Base-by-base conservation (phyloP, 2,113 vertebrate species). In the Neolamprologus fasciatus region DNA sequence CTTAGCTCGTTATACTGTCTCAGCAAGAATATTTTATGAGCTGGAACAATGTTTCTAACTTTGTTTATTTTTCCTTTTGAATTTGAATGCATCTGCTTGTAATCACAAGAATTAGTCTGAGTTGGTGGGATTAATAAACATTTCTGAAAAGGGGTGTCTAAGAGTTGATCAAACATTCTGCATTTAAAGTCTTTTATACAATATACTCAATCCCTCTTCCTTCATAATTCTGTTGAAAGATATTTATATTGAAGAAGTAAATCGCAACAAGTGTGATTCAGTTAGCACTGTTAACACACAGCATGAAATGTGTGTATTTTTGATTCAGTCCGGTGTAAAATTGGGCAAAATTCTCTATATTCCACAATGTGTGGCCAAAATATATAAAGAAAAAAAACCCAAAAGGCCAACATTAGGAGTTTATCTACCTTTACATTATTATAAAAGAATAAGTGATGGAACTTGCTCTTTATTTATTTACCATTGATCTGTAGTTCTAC, bases 21-120 rank as follows among this genome's bases (percentile, higher is more conserved):
- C 26, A 53, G 11, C 47, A 0, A 0, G 19, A 3, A 35, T 54
- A 21, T 21, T 80, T 16, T 21, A 54, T 80, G 50, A 54, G 0
- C 76, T 80, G 17, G 2, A 79, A 53, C 11, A 17, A 35, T 80
- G 78, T 21, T 35, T 80, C 50, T 35, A 53, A 10, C 19, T 21
- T 13, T 21, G 19, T 53, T 35, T 80, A 8, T 35, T 35, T 54
- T 71, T 80, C 12, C 21, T 0, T 80, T 80, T 54, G 78, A 80
- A 73, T 80, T 54, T 80, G 31, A 35, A 54, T 37, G 0, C 3
- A 23, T 54, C 19, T 54, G 19, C 31, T 23, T 54, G 50, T 54
- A 9, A 54, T 80, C 50, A 55, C 5, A 33, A 4, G 7, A 37
- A 37, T 2, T 23, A 23, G 13, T 80, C 78, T 17, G 4, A 80